Conservation (phyloP, 2,888 invertebrate genomes). For the Nephrotoma guestfalica region DNA sequence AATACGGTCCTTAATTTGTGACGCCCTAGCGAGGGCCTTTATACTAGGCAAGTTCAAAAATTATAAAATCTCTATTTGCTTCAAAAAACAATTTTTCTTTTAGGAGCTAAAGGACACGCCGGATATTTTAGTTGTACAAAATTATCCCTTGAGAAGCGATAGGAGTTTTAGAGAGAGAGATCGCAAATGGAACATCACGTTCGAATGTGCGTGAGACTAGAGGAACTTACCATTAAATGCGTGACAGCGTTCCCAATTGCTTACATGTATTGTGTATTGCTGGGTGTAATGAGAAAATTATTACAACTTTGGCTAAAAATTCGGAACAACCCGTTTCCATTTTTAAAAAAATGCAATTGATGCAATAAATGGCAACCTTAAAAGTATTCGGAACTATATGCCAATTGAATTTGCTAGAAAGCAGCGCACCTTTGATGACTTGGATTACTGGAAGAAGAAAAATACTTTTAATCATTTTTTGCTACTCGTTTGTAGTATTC, state of each 20-base stretch:
- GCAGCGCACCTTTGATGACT: not conserved
- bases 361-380: not conserved
- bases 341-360: not conserved
- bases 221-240: conserved; percentile 7
- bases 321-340: not conserved
- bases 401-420: not conserved
- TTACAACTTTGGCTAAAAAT: conserved; percentile 11
- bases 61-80: no score
- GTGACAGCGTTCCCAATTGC: conserved; percentile 9
- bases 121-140: conserved; percentile 10
- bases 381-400: not conserved
- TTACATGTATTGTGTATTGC: conserved; percentile 6
- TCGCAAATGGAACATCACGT: conserved; percentile 11
- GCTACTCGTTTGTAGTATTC: not conserved
- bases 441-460: not conserved
- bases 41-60: no score
- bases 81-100: not conserved
- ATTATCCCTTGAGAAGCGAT: conserved; percentile 10
- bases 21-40: no score
- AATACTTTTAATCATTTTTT: not conserved
- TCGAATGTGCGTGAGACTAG: conserved; percentile 5
- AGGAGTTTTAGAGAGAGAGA: conserved; percentile 9
- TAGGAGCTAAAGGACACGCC: not conserved
- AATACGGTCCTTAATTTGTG: no score
- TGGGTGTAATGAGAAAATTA: conserved; percentile 11